Conservation (phyloP, 92 coral and sea anemone genomes). For the Epizoanthus ramosus region DNA sequence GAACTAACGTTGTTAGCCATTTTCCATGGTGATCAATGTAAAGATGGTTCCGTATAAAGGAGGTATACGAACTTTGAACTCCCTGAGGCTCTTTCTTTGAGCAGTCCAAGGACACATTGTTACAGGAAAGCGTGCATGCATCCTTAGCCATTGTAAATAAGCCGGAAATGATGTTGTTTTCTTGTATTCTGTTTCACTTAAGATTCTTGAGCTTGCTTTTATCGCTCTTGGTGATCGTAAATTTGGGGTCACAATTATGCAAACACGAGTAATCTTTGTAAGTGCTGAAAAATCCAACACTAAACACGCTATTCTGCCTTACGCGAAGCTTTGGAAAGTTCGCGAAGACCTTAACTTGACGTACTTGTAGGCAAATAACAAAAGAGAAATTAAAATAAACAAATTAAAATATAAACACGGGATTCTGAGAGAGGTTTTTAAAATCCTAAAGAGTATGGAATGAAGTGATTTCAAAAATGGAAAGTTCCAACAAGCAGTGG, state of each 20-base stretch:
- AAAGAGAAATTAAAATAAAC: neutral
- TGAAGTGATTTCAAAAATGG: too few relatives aligned
- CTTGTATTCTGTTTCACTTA: constrained; percentile 40
- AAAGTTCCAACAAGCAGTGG: too few relatives aligned
- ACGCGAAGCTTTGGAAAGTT: constrained; percentile 10
- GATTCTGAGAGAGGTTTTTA: too few relatives aligned
- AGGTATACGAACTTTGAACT: neutral
- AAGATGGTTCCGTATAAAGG: neutral
- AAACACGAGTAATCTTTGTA: neutral
- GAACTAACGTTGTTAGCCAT: neutral
- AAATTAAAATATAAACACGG: too few relatives aligned
- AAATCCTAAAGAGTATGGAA: too few relatives aligned
- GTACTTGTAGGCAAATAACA: neutral
- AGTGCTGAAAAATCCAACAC: constrained; percentile 19
- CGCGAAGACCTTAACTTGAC: constrained; percentile 4
- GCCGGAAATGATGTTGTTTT: constrained; percentile 32
- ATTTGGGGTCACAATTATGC: constrained; percentile 18
- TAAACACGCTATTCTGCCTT: constrained; percentile 11
- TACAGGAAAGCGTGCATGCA: constrained; percentile 33
- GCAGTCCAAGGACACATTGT: constrained; percentile 19
- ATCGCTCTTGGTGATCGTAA: constrained; percentile 10
- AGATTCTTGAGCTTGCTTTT: constrained; percentile 26
- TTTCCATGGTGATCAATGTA: neutral
- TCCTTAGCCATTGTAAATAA: constrained; percentile 27
- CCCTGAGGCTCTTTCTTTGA: neutral